Evolutionary conservation across 2,888 invertebrate species (phyloP).

Genomic region (Myathropa florea): DNA sequence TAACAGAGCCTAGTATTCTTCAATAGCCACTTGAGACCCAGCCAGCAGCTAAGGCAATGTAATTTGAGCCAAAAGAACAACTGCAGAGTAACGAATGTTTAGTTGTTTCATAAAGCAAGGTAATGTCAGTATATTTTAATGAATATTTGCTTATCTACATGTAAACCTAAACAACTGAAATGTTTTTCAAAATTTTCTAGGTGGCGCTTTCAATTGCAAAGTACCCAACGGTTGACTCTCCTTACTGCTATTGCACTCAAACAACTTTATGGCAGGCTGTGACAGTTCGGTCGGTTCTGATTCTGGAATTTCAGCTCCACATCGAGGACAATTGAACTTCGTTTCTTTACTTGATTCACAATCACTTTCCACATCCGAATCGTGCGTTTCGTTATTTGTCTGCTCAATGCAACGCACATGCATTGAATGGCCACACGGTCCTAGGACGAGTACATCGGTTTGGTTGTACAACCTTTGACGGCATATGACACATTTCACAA

Average conservation of each 20-base stretch:
- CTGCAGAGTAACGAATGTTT: constrained; percentile 3
- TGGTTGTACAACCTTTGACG: constrained; percentile 78
- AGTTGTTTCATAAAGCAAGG: constrained; percentile 1
- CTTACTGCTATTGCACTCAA: constrained; percentile 56
- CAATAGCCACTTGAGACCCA: no score
- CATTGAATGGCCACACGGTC: constrained; percentile 79
- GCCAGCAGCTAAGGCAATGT: no score
- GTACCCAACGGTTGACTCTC: constrained; percentile 73
- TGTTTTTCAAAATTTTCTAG: constrained; percentile 76
- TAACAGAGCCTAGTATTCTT: no score
- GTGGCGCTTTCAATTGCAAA: constrained; percentile 79
- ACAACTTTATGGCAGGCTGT: constrained; percentile 75
- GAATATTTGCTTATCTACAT: constrained; percentile 42
- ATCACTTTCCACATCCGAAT: constrained; percentile 26
- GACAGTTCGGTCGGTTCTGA: constrained; percentile 74
- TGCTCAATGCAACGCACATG: constrained; percentile 76
- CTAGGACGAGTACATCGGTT: constrained; percentile 75
- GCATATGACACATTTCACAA: constrained; percentile 78
- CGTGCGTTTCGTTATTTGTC: constrained; percentile 29
- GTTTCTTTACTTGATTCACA: constrained; percentile 52
- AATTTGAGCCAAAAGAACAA: no score
- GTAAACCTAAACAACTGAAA: constrained; percentile 42
- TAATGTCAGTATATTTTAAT: constrained; percentile 3
- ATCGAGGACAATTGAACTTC: constrained; percentile 76
- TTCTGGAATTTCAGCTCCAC: constrained; percentile 72